phyloP scores from a whole-genome alignment of 2,797 vertebrate species.

The Phrynocephalus guinanensis region DNA sequence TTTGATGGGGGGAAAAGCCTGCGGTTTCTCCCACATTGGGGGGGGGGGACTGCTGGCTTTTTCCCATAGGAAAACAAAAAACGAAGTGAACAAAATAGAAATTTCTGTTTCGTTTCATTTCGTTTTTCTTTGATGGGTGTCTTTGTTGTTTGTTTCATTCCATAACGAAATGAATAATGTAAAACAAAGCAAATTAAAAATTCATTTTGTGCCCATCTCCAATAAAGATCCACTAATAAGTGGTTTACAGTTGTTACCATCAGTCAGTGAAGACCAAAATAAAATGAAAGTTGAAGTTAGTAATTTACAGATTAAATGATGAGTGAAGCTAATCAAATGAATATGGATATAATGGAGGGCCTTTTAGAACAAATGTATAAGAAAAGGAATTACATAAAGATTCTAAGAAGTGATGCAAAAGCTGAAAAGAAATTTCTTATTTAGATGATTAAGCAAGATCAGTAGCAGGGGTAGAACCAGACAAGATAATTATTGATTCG shows the following conservation, averaged over 20 bases:
- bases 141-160: no score
- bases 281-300: slow-evolving; percentile 8
- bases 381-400: background rate
- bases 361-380: slow-evolving; percentile 13
- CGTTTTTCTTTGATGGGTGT: no score
- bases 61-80: no score
- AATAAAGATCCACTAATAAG: no score
- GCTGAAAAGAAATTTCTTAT: background rate
- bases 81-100: no score
- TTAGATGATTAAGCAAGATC: background rate
- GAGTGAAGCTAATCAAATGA: slow-evolving; percentile 1
- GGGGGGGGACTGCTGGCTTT: no score
- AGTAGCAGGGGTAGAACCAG: background rate
- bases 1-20: no score
- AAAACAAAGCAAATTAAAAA: no score
- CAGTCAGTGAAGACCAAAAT: slow-evolving; percentile 3
- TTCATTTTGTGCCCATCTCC: no score
- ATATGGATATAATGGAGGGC: background rate
- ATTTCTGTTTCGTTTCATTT: no score
- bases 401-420: background rate
- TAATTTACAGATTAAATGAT: slow-evolving; percentile 4
- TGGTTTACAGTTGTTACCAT: background rate
- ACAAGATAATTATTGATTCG: slow-evolving; percentile 18
- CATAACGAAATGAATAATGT: no score
- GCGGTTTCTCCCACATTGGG: no score